Conservation (phyloP, 2,797 vertebrate genomes). For the Betta splendens region DNA sequence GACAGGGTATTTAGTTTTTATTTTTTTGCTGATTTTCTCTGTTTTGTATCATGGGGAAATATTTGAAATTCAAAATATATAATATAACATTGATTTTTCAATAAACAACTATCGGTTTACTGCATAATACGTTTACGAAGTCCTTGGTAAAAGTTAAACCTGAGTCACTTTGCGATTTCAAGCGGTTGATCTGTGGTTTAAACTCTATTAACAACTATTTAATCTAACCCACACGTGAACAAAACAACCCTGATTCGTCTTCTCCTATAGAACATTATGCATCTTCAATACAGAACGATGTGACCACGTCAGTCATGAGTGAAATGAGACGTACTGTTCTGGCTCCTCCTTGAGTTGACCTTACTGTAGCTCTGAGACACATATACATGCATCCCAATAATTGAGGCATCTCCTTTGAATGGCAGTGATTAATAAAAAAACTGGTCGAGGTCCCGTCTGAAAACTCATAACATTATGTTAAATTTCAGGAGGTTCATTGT, state of each 20-base stretch:
- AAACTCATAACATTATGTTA: conserved; percentile 56
- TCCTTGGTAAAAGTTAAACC: no score
- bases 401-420: conserved; percentile 38
- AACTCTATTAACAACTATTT: no score
- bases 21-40: neutral
- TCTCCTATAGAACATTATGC: neutral
- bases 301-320: neutral
- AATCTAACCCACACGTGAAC: conserved; percentile 6
- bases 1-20: no score
- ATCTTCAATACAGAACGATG: neutral
- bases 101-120: no score
- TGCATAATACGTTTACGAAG: no score
- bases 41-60: neutral
- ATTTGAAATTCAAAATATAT: no score
- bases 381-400: conserved; percentile 35
- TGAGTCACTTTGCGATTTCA: no score
- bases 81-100: no score
- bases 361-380: conserved; percentile 6
- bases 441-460: conserved; percentile 48
- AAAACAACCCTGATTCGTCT: neutral
- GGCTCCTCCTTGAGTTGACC: conserved; percentile 4
- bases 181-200: no score
- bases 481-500: conserved; percentile 32
- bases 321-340: neutral
- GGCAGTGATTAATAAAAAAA: conserved; percentile 45